Conservation (phyloP, 2,113 vertebrate genomes). For the Cinclus mexicanus region DNA sequence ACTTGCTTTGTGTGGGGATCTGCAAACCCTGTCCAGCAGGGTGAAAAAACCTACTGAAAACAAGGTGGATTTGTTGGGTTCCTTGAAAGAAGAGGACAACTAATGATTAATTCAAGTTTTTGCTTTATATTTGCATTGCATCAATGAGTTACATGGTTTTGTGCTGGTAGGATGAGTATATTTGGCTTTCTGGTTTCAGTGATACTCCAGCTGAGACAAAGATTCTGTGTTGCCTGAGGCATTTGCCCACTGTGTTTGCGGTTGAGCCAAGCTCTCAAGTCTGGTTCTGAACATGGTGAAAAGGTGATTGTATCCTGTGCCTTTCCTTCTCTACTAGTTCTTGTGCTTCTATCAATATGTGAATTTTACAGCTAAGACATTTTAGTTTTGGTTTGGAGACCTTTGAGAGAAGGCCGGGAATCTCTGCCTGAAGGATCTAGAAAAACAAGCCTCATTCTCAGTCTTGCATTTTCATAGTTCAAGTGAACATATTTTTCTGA, state of each 20-base stretch:
- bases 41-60: neutral
- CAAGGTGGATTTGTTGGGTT: neutral
- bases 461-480: neutral
- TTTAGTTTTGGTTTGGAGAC: neutral
- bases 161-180: neutral
- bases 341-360: neutral
- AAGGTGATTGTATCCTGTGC: neutral
- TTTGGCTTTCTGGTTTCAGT: constrained; percentile 1
- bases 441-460: neutral
- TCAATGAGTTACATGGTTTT: neutral
- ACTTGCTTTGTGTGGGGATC: neutral
- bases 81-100: neutral
- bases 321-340: neutral
- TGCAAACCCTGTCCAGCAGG: neutral
- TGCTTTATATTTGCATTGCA: neutral
- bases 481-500: neutral
- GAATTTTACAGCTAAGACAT: neutral
- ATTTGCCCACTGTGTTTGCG: neutral
- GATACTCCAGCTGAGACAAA: neutral
- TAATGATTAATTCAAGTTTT: neutral
- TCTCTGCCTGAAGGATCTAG: neutral
- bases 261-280: neutral
- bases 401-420: neutral
- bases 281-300: neutral
- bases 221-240: neutral